Conservation (phyloP, 2,797 vertebrate species). For the Gallinago nigripennis region DNA sequence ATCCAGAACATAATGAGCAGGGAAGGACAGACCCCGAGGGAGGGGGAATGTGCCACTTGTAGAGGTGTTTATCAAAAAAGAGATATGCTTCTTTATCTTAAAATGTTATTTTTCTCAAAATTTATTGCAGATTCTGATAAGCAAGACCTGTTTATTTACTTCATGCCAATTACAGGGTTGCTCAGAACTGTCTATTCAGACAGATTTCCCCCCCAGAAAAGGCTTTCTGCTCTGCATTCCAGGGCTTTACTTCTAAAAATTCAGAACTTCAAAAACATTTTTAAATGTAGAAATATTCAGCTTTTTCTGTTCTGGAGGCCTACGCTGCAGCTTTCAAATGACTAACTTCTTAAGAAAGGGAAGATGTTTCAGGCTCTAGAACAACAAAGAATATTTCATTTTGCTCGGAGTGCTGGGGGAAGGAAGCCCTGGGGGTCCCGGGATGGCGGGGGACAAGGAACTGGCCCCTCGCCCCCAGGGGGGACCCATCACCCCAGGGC, state of each 20-base stretch:
- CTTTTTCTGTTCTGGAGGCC: background rate
- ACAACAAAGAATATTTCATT: background rate
- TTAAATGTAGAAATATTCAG: background rate
- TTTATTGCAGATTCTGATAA: constrained; percentile 21
- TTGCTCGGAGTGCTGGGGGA: background rate
- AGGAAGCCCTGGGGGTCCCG: too few species aligned
- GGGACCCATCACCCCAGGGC: background rate
- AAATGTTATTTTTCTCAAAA: constrained; percentile 31
- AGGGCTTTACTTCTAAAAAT: background rate
- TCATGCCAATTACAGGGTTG: constrained; percentile 9
- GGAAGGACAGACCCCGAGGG: constrained; percentile 16
- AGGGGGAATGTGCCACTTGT: constrained; percentile 35
- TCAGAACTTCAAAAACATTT: constrained; percentile 25
- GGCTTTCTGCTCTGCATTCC: background rate
- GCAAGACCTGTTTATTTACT: constrained; percentile 42
- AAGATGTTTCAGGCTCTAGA: background rate
- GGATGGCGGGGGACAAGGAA: too few species aligned
- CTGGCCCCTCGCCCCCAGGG: too few species aligned
- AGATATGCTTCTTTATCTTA: constrained; percentile 16
- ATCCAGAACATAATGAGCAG: constrained; percentile 15
- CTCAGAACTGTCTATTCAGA: background rate
- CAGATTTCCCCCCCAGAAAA: constrained; percentile 21
- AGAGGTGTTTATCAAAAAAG: constrained; percentile 40
- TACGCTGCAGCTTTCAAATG: background rate
- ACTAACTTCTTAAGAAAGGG: background rate